Percentiles rank a stretch among this genome's conserved stretches.
These are phyloP conservation scores for Plebejus argus DNA, from an alignment of 2,888 invertebrate species.

Conservation along the genomic window DNA sequence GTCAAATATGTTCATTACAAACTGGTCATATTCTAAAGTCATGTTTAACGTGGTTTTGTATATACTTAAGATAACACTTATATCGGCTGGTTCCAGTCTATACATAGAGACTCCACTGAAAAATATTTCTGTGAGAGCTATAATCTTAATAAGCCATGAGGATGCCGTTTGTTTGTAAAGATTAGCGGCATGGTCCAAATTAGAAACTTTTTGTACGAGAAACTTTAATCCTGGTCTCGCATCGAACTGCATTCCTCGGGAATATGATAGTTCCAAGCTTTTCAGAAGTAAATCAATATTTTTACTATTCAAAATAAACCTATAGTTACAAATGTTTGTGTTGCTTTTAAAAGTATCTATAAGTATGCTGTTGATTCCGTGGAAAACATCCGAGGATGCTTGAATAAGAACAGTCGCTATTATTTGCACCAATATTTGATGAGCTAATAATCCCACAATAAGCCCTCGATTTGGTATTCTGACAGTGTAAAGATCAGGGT, in stretches of 20 bases:
- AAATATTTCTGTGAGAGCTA: constrained; percentile 92
- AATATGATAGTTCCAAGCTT: constrained; percentile 90
- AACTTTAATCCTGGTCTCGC: constrained; percentile 95
- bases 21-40: constrained; percentile 79
- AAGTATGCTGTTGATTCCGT: constrained; percentile 82
- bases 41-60: constrained; percentile 79
- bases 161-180: constrained; percentile 96
- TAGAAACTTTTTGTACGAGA: constrained; percentile 95
- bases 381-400: constrained; percentile 83
- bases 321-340: constrained; percentile 68
- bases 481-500: constrained; percentile 89
- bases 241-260: constrained; percentile 92
- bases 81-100: constrained; percentile 81
- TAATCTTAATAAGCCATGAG: constrained; percentile 93
- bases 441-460: constrained; percentile 93
- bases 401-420: constrained; percentile 93
- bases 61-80: constrained; percentile 82
- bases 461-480: constrained; percentile 93
- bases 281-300: constrained; percentile 87
- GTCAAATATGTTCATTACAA: constrained; percentile 81
- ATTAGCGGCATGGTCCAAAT: constrained; percentile 92
- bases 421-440: constrained; percentile 95
- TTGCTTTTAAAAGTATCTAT: constrained; percentile 75
- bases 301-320: constrained; percentile 77
- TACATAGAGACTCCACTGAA: constrained; percentile 85